These are phyloP conservation scores for Hiodon tergisus DNA, from an alignment of 2,113 vertebrate genomes.

Conservation along the genomic window DNA sequence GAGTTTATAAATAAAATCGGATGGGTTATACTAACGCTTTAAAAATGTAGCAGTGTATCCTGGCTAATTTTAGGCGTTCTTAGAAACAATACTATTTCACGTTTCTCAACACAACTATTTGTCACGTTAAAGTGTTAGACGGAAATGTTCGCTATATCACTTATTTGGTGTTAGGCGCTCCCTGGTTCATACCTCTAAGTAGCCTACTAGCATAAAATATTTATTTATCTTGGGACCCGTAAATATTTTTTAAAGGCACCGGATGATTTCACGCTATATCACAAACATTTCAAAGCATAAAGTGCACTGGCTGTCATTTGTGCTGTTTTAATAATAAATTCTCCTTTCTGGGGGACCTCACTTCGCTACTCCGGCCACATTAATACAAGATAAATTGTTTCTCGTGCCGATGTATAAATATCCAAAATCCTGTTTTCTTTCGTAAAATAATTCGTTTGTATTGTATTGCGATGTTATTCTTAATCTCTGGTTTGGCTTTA, in stretches of 20 bases:
- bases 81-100: not conserved
- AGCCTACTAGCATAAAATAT: conserved; percentile 73
- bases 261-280: conserved; percentile 65
- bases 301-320: conserved; percentile 59
- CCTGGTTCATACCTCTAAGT: conserved; percentile 43
- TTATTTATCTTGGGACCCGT: conserved; percentile 72
- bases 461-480: conserved; percentile 2
- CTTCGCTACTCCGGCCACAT: conserved; percentile 61
- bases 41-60: not conserved
- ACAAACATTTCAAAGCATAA: conserved; percentile 63
- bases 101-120: not conserved
- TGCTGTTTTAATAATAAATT: conserved; percentile 65
- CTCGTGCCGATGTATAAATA: not conserved
- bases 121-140: not conserved
- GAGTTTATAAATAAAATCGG: too few relatives aligned
- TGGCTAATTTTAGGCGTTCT: not conserved
- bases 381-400: conserved; percentile 56
- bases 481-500: not conserved
- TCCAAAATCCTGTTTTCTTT: not conserved
- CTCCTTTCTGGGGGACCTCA: conserved; percentile 47
- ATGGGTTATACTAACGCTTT: not conserved
- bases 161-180: conserved; percentile 16
- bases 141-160: not conserved
- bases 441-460: not conserved
- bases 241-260: conserved; percentile 71